Evolutionary conservation across 2,797 vertebrate species (phyloP).

Genomic region (Chromis chromis): DNA sequence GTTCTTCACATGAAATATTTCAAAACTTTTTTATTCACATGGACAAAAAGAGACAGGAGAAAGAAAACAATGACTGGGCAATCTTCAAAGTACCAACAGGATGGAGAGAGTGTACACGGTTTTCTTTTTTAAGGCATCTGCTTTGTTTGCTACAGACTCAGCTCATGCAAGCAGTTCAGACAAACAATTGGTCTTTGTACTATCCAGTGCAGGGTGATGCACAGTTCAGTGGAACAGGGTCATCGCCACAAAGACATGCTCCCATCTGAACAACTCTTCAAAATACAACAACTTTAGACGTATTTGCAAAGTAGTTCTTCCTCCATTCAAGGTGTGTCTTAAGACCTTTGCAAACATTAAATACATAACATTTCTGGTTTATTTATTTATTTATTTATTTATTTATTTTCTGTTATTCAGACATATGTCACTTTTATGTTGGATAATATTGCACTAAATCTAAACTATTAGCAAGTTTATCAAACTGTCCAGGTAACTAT

Average conservation of each 20-base stretch:
- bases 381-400: too few species aligned
- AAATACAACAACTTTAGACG: background rate
- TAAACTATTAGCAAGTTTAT: too few species aligned
- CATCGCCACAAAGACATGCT: too few species aligned
- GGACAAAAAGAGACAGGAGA: constrained; percentile 18
- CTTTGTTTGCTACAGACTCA: constrained; percentile 1
- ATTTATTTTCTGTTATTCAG: too few species aligned
- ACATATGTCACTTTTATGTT: too few species aligned
- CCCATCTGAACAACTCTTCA: background rate
- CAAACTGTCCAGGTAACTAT: too few species aligned
- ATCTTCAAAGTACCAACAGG: constrained; percentile 4
- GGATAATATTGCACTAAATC: too few species aligned
- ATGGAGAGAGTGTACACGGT: background rate
- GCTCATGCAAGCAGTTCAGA: background rate
- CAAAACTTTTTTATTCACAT: constrained; percentile 23
- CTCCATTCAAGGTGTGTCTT: background rate
- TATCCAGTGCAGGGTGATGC: background rate
- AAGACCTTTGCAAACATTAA: too few species aligned
- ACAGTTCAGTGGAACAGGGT: background rate
- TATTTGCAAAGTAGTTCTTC: background rate
- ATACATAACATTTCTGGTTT: too few species aligned
- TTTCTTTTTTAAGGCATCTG: constrained; percentile 2
- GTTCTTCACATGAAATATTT: constrained; percentile 29
- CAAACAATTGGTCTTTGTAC: background rate
- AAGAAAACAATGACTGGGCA: background rate